Percentiles rank a stretch among this genome's conserved stretches.
phyloP scores from a whole-genome alignment of 2,113 vertebrate genomes.

The Tringa solitaria region DNA sequence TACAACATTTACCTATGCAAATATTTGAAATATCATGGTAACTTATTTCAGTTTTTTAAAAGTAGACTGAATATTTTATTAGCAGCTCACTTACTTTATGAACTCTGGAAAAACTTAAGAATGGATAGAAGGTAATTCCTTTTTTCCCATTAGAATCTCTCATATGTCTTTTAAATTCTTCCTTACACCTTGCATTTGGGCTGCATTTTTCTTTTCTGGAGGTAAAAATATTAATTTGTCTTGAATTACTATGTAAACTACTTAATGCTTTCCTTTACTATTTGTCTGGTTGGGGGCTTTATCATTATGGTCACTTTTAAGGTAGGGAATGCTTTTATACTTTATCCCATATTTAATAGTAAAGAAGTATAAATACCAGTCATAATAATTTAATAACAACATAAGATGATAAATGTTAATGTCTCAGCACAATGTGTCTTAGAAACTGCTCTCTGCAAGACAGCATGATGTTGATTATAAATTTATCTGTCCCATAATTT shows the following conservation, averaged over 20 bases:
- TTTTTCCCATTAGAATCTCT: background rate
- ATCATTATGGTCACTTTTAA: background rate
- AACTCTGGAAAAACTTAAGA: background rate
- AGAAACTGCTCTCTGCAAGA: background rate
- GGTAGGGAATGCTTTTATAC: background rate
- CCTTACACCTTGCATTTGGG: background rate
- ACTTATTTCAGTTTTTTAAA: slow-evolving; percentile 3
- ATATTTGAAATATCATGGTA: background rate
- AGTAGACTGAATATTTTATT: background rate
- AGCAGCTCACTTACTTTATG: background rate
- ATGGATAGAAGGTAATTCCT: background rate
- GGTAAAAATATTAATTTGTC: background rate
- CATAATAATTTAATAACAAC: slow-evolving; percentile 9
- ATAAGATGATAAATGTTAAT: background rate
- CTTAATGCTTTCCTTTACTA: background rate
- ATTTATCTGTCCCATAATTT: background rate
- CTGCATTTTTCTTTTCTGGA: slow-evolving; percentile 3
- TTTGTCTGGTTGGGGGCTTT: slow-evolving; percentile 21
- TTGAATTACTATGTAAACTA: background rate
- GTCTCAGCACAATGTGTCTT: background rate
- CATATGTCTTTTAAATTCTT: background rate
- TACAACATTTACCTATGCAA: background rate
- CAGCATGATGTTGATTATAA: background rate
- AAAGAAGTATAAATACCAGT: background rate
- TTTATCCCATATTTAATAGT: background rate